Conservation (phyloP, 2,797 vertebrate genomes). For the Delichon dasypus region DNA sequence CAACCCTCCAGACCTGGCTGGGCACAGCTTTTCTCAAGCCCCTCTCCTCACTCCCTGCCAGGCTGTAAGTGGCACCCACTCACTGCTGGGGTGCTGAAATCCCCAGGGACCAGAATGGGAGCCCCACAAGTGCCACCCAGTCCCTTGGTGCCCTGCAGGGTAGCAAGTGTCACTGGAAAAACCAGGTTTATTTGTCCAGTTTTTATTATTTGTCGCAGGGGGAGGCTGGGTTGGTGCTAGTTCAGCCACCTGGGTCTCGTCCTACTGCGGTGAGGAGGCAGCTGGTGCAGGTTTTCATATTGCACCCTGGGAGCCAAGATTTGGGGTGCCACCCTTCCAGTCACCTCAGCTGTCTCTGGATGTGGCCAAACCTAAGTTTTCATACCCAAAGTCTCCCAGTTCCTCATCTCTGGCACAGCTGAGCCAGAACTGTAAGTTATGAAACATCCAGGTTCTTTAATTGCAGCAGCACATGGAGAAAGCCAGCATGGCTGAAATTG, state of each 20-base stretch:
- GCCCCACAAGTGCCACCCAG: background rate
- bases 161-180: background rate
- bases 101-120: background rate
- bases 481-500: background rate
- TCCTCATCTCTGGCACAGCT: background rate
- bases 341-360: background rate
- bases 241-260: background rate
- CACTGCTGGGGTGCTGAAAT: background rate
- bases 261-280: background rate
- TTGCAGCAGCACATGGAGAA: background rate
- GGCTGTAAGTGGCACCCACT: background rate
- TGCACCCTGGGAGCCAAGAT: background rate
- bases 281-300: background rate
- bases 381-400: background rate
- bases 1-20: background rate
- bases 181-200: accelerated
- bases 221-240: background rate
- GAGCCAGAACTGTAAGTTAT: background rate
- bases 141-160: background rate
- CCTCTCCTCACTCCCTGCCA: background rate
- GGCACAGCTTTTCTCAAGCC: background rate
- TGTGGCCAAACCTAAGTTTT: background rate
- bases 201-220: background rate
- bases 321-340: background rate
- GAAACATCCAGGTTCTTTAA: background rate